Conservation (phyloP, 2,797 vertebrate species). For the Chaetodon trifasciatus region DNA sequence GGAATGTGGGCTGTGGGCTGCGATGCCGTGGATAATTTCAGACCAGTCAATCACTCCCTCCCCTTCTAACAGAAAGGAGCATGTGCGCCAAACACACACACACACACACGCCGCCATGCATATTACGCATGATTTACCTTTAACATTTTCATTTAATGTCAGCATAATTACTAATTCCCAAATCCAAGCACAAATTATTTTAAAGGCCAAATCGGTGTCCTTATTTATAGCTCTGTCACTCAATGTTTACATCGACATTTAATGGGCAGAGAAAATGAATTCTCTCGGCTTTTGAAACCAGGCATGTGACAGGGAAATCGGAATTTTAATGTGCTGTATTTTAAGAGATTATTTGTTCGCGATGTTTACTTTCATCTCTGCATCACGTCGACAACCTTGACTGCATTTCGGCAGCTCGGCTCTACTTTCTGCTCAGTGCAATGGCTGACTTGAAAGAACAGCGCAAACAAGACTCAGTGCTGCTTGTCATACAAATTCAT, state of each 20-base stretch:
- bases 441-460: slow-evolving; percentile 1
- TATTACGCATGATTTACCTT: slow-evolving; percentile 29
- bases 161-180: slow-evolving; percentile 42
- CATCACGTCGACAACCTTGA: slow-evolving; percentile 24
- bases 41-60: slow-evolving; percentile 78
- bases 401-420: neutral
- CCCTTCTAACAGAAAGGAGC: slow-evolving; percentile 54
- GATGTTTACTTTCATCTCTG: slow-evolving; percentile 29
- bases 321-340: slow-evolving; percentile 41
- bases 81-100: slow-evolving; percentile 44
- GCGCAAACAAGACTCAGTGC: slow-evolving; percentile 14
- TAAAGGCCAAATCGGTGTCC: slow-evolving; percentile 33
- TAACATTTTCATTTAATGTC: slow-evolving; percentile 50
- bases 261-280: slow-evolving; percentile 27
- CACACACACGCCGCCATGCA: slow-evolving; percentile 5
- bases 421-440: neutral
- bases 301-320: neutral
- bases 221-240: slow-evolving; percentile 30
- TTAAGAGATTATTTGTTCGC: slow-evolving; percentile 30
- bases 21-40: slow-evolving; percentile 79
- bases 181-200: slow-evolving; percentile 44
- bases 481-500: slow-evolving; percentile 24
- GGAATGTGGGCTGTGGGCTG: slow-evolving; percentile 75
- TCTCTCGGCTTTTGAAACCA: slow-evolving; percentile 11
- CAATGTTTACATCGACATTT: slow-evolving; percentile 37